A percentile compares a stretch with the other conserved stretches of the same genome.
phyloP scores from a whole-genome alignment of 2,797 vertebrate species.

The Pteronotus mesoamericanus region DNA sequence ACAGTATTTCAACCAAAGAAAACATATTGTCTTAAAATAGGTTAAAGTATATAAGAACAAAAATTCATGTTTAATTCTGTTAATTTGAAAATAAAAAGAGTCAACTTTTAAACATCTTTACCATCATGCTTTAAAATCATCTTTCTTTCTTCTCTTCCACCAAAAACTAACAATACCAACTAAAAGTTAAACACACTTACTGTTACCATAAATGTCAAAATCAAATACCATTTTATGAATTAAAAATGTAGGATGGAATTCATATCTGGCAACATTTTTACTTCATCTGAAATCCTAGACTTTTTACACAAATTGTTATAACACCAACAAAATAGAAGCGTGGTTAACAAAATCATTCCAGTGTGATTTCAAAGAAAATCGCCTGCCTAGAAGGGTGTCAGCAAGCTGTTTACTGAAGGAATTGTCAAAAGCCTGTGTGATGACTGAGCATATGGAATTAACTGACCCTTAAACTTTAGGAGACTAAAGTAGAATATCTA shows the following conservation, averaged over 20 bases:
- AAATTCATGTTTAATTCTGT: not conserved
- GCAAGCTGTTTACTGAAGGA: slow-evolving; percentile 27
- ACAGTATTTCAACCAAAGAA: not conserved
- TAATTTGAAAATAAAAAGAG: not conserved
- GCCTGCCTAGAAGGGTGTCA: slow-evolving; percentile 43
- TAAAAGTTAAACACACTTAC: not conserved
- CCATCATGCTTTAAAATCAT: not conserved
- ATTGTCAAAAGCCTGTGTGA: slow-evolving; percentile 7
- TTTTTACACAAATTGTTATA: not conserved
- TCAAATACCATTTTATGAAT: not conserved
- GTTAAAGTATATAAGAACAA: not conserved
- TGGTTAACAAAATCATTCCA: slow-evolving; percentile 37
- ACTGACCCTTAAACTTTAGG: slow-evolving; percentile 64
- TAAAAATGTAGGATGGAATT: not conserved
- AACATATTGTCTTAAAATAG: not conserved
- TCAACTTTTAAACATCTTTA: not conserved
- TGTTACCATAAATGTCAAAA: not conserved
- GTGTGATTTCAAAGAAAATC: slow-evolving; percentile 56
- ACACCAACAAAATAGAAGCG: not conserved
- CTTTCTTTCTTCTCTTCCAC: not conserved
- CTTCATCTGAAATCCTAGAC: not conserved
- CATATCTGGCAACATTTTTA: not conserved
- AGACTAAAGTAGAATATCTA: slow-evolving; percentile 59
- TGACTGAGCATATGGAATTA: slow-evolving; percentile 53
- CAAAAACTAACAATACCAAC: not conserved